A percentile compares a stretch with the other conserved stretches of the same genome.
phyloP scores from a whole-genome alignment of 2,888 invertebrate species.

The Syrphus vitripennis region DNA sequence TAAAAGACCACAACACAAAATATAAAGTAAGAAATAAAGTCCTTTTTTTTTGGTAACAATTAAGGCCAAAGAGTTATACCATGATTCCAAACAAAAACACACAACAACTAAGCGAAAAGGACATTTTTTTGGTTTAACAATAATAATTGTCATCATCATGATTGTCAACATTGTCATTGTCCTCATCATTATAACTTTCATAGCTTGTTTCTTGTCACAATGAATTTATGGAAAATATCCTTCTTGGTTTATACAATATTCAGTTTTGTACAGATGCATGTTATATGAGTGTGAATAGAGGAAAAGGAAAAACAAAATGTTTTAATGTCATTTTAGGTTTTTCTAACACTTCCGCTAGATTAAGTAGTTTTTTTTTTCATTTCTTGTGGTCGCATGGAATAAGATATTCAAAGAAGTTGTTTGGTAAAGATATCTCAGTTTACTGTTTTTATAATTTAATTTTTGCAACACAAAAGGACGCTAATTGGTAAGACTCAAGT shows the following conservation, averaged over 20 bases:
- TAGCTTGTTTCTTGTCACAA: slow-evolving; percentile 9
- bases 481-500: no score
- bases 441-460: no score
- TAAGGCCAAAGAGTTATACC: background rate
- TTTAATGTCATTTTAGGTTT: slow-evolving; percentile 12
- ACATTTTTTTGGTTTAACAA: slow-evolving; percentile 4
- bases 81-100: background rate
- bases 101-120: background rate
- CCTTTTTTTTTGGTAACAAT: slow-evolving; percentile 5
- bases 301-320: slow-evolving; percentile 6
- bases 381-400: background rate
- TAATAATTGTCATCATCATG: slow-evolving; percentile 8
- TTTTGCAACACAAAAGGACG: no score
- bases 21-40: background rate
- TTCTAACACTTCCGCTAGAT: slow-evolving; percentile 29
- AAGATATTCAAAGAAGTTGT: background rate
- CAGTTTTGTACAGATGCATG: background rate
- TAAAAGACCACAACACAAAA: slow-evolving; percentile 28
- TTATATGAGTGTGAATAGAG: background rate
- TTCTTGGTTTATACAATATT: background rate
- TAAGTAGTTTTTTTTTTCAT: background rate
- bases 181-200: slow-evolving; percentile 1
- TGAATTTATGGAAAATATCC: slow-evolving; percentile 45
- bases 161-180: background rate
- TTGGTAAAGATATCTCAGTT: background rate